phyloP scores from a whole-genome alignment of 2,888 invertebrate species.

The Mythimna ferrago region DNA sequence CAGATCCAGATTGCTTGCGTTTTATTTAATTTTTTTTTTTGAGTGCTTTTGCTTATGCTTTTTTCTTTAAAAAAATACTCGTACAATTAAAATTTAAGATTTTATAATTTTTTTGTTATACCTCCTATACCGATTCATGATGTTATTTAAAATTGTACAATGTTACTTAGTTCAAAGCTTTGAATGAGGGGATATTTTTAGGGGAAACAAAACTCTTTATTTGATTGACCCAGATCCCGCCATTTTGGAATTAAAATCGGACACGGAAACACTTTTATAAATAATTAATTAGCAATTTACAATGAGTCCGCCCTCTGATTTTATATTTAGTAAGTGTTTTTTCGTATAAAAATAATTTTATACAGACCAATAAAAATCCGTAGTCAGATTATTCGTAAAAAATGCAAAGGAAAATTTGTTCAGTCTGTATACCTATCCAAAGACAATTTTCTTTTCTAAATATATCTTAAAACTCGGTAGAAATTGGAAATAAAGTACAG shows the following conservation, averaged over 20 bases:
- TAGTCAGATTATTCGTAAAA: not conserved
- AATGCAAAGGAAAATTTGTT: conserved; percentile 7
- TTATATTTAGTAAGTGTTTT: not conserved
- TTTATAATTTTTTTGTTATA: no score
- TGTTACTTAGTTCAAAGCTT: not conserved
- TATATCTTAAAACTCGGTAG: not conserved
- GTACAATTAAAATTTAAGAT: no score
- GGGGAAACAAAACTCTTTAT: conserved; percentile 10
- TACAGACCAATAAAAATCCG: not conserved
- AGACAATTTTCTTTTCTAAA: conserved; percentile 14
- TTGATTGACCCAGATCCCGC: conserved; percentile 19
- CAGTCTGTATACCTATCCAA: not conserved
- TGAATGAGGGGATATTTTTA: conserved; percentile 6
- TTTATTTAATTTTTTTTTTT: no score
- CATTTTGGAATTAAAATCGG: conserved; percentile 33
- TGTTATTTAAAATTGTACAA: conserved; percentile 6
- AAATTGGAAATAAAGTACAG: conserved; percentile 7
- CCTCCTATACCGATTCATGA: not conserved
- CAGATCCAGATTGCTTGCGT: no score
- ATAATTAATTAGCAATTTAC: conserved; percentile 20
- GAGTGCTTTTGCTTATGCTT: no score
- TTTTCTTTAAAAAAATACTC: no score
- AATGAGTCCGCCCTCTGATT: not conserved
- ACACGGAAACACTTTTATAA: conserved; percentile 14
- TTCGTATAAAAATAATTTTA: not conserved